These are phyloP conservation scores for Echinops telfairi DNA, from an alignment of 2,113 vertebrate species.

Conservation along the genomic window DNA sequence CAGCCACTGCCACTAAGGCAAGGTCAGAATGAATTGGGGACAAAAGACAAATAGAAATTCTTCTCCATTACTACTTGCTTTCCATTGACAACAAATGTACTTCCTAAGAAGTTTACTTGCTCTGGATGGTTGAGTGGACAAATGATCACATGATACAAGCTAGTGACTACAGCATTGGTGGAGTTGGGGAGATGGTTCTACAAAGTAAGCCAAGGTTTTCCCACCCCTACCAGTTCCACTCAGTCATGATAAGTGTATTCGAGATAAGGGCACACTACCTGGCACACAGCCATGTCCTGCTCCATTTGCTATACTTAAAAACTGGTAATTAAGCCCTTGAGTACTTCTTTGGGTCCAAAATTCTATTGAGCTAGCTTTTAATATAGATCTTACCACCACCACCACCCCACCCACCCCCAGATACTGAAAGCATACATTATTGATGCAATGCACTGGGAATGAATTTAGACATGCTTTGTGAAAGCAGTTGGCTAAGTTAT, in stretches of 20 bases:
- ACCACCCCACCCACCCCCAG: not conserved
- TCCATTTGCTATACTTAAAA: not conserved
- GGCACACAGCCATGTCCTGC: not conserved
- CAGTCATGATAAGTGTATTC: not conserved
- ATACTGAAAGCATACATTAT: not conserved
- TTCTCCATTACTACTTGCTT: not conserved
- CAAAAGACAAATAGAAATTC: not conserved
- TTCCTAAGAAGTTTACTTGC: not conserved
- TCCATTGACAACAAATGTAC: not conserved
- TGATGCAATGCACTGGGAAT: not conserved
- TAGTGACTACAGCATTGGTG: not conserved
- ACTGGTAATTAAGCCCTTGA: conserved; percentile 16
- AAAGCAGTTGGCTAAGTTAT: not conserved
- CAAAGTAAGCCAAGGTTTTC: not conserved
- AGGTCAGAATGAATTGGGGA: not conserved
- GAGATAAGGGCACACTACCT: not conserved
- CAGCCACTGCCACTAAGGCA: not conserved
- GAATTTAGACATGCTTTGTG: not conserved
- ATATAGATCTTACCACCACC: not conserved
- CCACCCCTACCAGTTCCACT: not conserved
- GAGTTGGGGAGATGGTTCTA: not conserved
- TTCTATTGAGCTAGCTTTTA: conserved; percentile 10
- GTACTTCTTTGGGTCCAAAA: not conserved
- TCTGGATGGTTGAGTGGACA: not conserved
- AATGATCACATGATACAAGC: not conserved